Base-by-base conservation (phyloP, 2,888 invertebrate genomes). In the Xylocampa areola region DNA sequence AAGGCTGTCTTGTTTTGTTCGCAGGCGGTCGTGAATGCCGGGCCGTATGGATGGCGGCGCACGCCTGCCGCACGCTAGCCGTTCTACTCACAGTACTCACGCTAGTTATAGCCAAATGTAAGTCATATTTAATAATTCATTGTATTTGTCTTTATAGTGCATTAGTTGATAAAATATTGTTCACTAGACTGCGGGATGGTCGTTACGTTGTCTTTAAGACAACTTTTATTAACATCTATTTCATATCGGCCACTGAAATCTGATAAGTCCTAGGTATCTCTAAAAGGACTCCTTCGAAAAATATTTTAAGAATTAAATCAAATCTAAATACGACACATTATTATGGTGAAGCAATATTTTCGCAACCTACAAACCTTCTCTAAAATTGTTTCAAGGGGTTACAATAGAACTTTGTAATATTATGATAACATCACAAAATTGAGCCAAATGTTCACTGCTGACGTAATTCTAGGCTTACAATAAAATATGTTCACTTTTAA, bases 11-110 rank as follows among this genome's bases (percentile, higher is more conserved):
- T 77, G 64, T 74, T 61, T 72, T 78, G 77, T 73, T 69, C 67
- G 51, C 87, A 89, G 91, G 82, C 76, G 80, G 77, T 77, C 85
- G 94, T 93, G 91, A 85, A 92, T 91, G 92, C 89, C 84, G 90
- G 84, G 86, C 84, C 92, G 94, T 86, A 91, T 94, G 94, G 93
- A 94, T 94, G 94, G 94, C 92, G 89, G 86, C 87, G 91, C 90
- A 90, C 84, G 84, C 80, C 81, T 90, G 91, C 90, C 92, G 91
- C 80, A 86, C 86, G 84, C 84, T 93, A 86, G 91, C 87, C 82
- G 77, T 92, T 64, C 82, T 93, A 54, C 83, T 93, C 58, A 85
- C 87, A 62, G 77, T 83, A 29, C 73, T 86, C 52, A 81, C 91
- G 25, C 76, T 91, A 53, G 88, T 85, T 47, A 60, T 86, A 73